Conservation (phyloP, 2,113 vertebrate genomes). For the Herpetotheres cachinnans region DNA sequence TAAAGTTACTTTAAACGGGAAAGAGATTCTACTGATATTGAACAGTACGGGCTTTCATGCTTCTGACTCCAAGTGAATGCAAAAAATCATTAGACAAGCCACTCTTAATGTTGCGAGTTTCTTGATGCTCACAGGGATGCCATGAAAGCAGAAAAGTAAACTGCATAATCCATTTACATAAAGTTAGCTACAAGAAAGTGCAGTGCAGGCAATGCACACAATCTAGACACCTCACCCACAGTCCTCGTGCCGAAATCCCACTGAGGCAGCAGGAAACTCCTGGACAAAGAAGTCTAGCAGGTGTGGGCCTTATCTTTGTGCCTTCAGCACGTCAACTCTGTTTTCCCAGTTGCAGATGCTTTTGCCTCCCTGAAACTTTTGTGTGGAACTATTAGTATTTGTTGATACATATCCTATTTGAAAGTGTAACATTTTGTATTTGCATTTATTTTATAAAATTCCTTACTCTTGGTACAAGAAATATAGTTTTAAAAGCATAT, state of each 20-base stretch:
- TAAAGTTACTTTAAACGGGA: background rate
- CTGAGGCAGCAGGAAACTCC: background rate
- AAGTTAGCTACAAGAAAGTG: background rate
- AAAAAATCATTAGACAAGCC: background rate
- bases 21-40: background rate
- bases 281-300: background rate
- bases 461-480: background rate
- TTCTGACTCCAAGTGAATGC: background rate
- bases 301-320: background rate
- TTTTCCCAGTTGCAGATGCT: background rate
- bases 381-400: background rate
- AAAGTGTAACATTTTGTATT: background rate
- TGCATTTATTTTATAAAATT: background rate
- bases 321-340: background rate
- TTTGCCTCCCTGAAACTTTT: background rate
- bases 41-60: background rate
- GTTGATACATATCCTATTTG: background rate
- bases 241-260: background rate
- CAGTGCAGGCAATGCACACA: background rate
- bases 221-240: background rate
- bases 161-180: background rate
- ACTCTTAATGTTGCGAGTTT: background rate
- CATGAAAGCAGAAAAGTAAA: background rate
- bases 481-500: background rate
- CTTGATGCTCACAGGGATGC: background rate